Evolutionary conservation across 1,140 invertebrate species (phyloP), one percentile per base, ranked within the genome.

Genomic region (Sesamia nonagrioides): DNA sequence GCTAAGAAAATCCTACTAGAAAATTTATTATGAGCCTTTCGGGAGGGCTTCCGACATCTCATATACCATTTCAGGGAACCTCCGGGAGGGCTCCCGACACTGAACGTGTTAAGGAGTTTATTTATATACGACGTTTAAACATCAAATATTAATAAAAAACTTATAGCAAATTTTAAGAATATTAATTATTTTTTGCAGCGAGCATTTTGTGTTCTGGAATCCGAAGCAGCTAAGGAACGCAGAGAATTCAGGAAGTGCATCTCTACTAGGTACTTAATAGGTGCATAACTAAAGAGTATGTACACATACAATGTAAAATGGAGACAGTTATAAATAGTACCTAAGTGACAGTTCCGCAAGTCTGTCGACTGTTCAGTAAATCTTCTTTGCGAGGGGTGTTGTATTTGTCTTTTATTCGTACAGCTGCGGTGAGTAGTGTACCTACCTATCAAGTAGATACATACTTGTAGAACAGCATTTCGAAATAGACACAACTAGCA

Each of bases 261-360:
- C 17, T 42, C 13, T 48, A 15, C 45, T n/a, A n/a, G n/a, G n/a
- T 1, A 15, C 45, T 48, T 2, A 48, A 37, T 48, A 33, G 63
- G 11, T 68, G 50, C 18, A 8, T 27, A 66, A 37, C 37, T 37
- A n/a, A 37, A 37, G 37, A 66, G n/a, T 21, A n/a, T n/a, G n/a
- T n/a, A n/a, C n/a, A 15, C 3, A n/a, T 27, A 7, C 1, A 21
- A 50, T 48, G 6, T 11, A 48, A 68, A 68, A 48, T 48, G 17
- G 42, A 2, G 18, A 27, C 15, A 27, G 37, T 50, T 18, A 48
- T 50, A 68, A 68, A 68, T 68, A 68, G 63, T n/a, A n/a, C n/a
- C n/a, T 15, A 42, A 18, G 60, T 63, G 63, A 48, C 42, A 68
- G 40, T 68, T 68, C n/a, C 17, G 42, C 63, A 68, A 66, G 40